Base-by-base conservation (phyloP, 2,797 vertebrate species). In the Fundulus diaphanus region DNA sequence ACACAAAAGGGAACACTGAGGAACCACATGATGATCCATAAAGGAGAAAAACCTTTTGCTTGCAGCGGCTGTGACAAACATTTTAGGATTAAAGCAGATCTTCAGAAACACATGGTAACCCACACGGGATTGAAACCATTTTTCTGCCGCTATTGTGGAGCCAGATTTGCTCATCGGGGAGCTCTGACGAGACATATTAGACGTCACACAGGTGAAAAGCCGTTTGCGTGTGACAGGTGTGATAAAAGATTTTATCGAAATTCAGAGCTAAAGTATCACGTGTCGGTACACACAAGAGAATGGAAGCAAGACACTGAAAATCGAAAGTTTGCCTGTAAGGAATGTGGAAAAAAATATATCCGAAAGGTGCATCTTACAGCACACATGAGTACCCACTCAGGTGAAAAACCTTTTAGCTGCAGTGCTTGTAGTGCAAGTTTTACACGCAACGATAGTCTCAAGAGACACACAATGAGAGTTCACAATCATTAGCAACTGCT, bases 1-100 rank as follows among this genome's bases (percentile, higher is more conserved):
- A 66, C 2, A n/a, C 33, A 61, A 9, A 69, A 8, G 44, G 44
- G 44, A 22, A 11, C 13, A 35, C 31, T 76, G 35, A 59, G 48
- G 7, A 52, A 3, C 29, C 75, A 77, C 68, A 42, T 54, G 56
- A 63, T 48, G 51, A 65, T 77, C 15, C 75, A 74, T 2, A 74
- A n/a, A 35, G 0, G 37, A 52, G 35, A 42, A 40, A 51, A 74
- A 54, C 48, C 0, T 12, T 74, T 74, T 24, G n/a, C 9, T 54
- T 74, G 72, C 33, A 40, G 33, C 1, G 18, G 16, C 2, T 74
- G 61, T 24, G 49, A 61, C 1, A 74, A 67, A 67, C 33, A 37
- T 20, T 74, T 52, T 35, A 66, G 35, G 29, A n/a, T 20, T 42
- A 27, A 33, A 27, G 3, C 27, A 15, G 33, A 65, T 54, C 46